Conservation (phyloP, 2,113 vertebrate genomes). For the Malurus alboscapulatus region DNA sequence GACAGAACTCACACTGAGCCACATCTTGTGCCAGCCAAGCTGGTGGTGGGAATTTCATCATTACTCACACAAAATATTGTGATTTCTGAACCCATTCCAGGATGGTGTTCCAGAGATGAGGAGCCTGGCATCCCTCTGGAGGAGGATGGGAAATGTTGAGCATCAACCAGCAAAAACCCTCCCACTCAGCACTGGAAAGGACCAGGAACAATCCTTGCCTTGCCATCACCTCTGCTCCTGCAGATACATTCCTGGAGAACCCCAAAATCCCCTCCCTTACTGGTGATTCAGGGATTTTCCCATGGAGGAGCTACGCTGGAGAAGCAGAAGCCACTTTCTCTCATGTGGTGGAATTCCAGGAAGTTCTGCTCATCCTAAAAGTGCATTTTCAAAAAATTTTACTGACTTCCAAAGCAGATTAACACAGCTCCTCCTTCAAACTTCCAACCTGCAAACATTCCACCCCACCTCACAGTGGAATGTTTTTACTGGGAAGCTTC, state of each 20-base stretch:
- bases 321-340: not conserved
- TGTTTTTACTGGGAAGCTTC: not conserved
- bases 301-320: not conserved
- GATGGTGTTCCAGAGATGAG: not conserved
- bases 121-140: not conserved
- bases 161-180: not conserved
- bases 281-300: not conserved
- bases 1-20: not conserved
- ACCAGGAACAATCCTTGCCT: not conserved
- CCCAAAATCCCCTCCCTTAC: not conserved
- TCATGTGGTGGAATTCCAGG: accelerated
- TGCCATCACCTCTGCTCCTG: accelerated
- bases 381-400: accelerated
- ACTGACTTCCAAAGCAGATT: not conserved
- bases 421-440: not conserved
- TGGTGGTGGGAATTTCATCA: not conserved
- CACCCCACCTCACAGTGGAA: not conserved
- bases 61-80: not conserved
- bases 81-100: not conserved
- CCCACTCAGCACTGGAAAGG: not conserved
- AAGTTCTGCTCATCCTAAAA: not conserved
- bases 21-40: not conserved
- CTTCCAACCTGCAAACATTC: not conserved
- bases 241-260: accelerated
- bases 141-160: not conserved